Conservation (phyloP, 23 tunicate genomes). For the Trididemnum miniatum region DNA sequence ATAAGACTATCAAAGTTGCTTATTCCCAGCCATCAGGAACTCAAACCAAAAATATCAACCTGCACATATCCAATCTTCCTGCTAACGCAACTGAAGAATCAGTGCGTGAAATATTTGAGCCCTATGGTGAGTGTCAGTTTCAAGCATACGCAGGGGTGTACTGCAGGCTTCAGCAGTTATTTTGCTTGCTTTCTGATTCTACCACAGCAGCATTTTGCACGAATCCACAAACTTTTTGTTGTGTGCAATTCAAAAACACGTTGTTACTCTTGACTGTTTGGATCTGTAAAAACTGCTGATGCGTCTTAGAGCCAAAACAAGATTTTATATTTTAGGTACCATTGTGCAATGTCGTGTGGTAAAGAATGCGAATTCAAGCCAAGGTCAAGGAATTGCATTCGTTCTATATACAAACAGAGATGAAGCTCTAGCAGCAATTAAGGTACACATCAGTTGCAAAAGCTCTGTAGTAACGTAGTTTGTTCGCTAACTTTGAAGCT, state of each 20-base stretch:
- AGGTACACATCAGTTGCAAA: no score
- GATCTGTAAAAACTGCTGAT: no score
- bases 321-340: constrained; percentile 29
- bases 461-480: no score
- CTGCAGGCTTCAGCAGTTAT: no score
- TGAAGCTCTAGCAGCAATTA: constrained; percentile 65
- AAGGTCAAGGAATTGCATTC: constrained; percentile 73
- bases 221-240: no score
- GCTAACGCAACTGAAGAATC: constrained; percentile 49
- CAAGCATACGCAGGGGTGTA: no score
- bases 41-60: constrained; percentile 82
- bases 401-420: constrained; percentile 60
- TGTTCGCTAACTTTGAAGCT: no score
- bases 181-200: no score
- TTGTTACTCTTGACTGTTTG: no score
- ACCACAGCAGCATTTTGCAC: no score
- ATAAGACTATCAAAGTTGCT: constrained; percentile 88
- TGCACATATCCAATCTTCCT: constrained; percentile 72
- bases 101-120: constrained; percentile 33
- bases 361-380: constrained; percentile 52
- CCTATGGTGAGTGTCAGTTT: constrained; percentile 67
- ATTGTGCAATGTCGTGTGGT: constrained; percentile 60
- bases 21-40: constrained; percentile 86
- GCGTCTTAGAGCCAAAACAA: no score
- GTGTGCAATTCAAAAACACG: no score